Conservation (phyloP, 2,888 invertebrate species). For the Lasioglossum vierecki region DNA sequence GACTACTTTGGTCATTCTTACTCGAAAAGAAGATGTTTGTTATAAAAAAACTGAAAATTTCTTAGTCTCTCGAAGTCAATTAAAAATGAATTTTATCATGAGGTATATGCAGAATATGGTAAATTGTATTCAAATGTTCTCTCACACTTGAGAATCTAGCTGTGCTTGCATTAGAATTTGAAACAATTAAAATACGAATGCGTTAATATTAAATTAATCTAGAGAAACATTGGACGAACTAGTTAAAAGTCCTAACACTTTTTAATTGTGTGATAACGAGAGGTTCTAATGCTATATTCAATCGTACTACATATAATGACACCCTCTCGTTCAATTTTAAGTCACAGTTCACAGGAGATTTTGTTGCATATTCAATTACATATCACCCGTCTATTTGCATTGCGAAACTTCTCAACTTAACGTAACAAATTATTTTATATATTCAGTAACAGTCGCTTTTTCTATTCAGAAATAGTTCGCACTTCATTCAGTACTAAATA, state of each 20-base stretch:
- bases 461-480: not conserved
- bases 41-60: too few relatives aligned
- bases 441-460: not conserved
- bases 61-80: too few relatives aligned
- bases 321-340: not conserved
- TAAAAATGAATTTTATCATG: too few relatives aligned
- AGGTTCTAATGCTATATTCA: too few relatives aligned
- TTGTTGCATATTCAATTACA: not conserved
- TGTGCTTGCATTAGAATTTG: not conserved
- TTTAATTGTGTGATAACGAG: not conserved
- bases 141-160: too few relatives aligned
- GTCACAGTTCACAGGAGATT: not conserved
- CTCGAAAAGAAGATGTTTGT: too few relatives aligned
- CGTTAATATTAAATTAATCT: not conserved
- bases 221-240: not conserved
- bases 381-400: not conserved
- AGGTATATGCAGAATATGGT: too few relatives aligned
- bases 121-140: too few relatives aligned
- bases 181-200: not conserved
- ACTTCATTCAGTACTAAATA: not conserved
- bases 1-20: too few relatives aligned
- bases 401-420: not conserved
- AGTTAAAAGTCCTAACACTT: not conserved
- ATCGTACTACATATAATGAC: not conserved
- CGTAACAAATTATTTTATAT: not conserved